Percentiles rank a stretch among this genome's conserved stretches.
These are phyloP conservation scores for Macaria notata DNA, from an alignment of 2,888 invertebrate species.

Conservation along the genomic window DNA sequence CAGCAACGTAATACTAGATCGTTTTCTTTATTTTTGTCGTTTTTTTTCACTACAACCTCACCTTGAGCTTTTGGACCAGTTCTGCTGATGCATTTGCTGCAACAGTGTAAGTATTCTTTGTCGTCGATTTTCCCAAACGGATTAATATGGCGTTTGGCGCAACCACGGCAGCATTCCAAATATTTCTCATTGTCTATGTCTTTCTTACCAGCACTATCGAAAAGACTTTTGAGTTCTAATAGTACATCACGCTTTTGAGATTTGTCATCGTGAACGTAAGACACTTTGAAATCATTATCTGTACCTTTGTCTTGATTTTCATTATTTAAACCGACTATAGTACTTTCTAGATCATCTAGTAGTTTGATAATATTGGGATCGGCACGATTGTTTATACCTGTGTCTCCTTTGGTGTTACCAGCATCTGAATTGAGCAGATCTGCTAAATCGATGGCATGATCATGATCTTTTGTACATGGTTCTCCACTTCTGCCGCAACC, in stretches of 20 bases:
- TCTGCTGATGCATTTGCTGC: slow-evolving; percentile 7
- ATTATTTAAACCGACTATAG: neutral
- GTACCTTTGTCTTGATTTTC: too few species aligned
- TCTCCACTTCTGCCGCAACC: slow-evolving; percentile 1
- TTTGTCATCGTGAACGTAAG: too few species aligned
- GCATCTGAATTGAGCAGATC: neutral
- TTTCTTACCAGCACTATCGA: slow-evolving; percentile 8
- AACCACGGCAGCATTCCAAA: slow-evolving; percentile 11
- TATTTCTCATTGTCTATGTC: slow-evolving; percentile 1
- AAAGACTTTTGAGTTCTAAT: slow-evolving; percentile 1
- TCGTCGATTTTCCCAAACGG: neutral
- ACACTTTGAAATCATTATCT: too few species aligned
- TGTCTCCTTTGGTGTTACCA: neutral
- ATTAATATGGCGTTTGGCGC: slow-evolving; percentile 1
- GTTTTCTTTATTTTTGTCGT: slow-evolving; percentile 5
- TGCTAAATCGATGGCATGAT: neutral
- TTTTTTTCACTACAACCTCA: too few species aligned
- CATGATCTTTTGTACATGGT: slow-evolving; percentile 1
- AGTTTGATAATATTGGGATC: slow-evolving; percentile 21
- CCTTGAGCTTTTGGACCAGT: neutral
- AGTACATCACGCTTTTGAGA: neutral
- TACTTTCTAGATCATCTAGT: slow-evolving; percentile 35
- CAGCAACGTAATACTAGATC: neutral
- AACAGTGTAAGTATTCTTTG: slow-evolving; percentile 10
- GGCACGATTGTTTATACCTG: neutral